Base-by-base conservation (phyloP, 2,888 invertebrate species). In the Tuta absoluta region DNA sequence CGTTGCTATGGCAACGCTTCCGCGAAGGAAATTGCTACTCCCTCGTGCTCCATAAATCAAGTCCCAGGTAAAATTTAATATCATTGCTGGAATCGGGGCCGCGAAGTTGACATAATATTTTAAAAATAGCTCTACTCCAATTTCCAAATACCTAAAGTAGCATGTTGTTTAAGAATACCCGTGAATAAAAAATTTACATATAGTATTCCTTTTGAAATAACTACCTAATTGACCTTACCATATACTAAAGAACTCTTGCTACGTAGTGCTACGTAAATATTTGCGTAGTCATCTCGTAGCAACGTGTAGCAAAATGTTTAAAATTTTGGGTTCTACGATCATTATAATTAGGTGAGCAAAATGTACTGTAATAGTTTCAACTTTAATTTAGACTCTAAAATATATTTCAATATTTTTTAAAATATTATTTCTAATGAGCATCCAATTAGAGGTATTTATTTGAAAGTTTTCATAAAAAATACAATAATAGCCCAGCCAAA, bases 21-120 rank as follows among this genome's bases (percentile, higher is more conserved):
- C 85, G 80, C 71, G 67, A 69, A 81, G 87, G 87, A 89, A 87
- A 87, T 88, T 88, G 82, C 86, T 79, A 76, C 81, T 82, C 81
- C 79, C 82, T 74, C 75, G 76, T 75, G 76, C 76, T 75, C 76
- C 82, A 85, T 87, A 87, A 86, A 85, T 87, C 87, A 85, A 78
- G 73, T 78, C 75, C 71, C 81, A 86, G 85, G 85, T 86, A 82
- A 82, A 84, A 81, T 85, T 85, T 85, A 84, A 87, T 84, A 85
- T 82, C 78, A 82, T 79, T 78, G 77, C 77, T 74, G 72, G 76
- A 80, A 77, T 80, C 78, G 76, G 69, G 68, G 56, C 67, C 64
- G 66, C 66, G 64, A 67, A 70, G 69, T 68, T 70, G 66, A 65
- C 66, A 53, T 23, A 72, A 74, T 73, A 66, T 75, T 74, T 69